A percentile compares a stretch with the other conserved stretches of the same genome.
phyloP scores from a whole-genome alignment of 30 jellyfish, hydroid and myxozoan species.

The Aurelia sp. region DNA sequence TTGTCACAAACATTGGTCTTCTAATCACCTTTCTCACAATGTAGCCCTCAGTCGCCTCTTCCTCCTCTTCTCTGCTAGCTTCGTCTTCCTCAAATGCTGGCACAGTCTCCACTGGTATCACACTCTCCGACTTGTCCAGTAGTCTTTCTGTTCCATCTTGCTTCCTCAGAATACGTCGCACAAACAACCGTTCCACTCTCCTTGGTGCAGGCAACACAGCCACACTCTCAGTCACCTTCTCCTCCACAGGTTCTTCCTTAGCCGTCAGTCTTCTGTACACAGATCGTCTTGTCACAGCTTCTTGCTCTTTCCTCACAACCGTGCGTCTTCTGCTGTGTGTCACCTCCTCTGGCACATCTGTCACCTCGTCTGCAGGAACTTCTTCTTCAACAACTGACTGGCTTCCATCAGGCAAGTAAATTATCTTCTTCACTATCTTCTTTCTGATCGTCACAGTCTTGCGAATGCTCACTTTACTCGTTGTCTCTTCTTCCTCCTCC shows the following conservation, averaged over 20 bases:
- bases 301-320: conserved; percentile 37
- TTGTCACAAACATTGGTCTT: conserved; percentile 77
- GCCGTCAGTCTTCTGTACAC: conserved; percentile 8
- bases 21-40: conserved; percentile 66
- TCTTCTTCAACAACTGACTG: conserved; percentile 37
- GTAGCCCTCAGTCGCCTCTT: conserved; percentile 19
- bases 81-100: conserved; percentile 21
- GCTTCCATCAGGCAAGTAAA: conserved; percentile 33
- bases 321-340: background rate
- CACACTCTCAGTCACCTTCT: conserved; percentile 38
- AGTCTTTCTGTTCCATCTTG: conserved; percentile 32
- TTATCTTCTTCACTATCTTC: conserved; percentile 29
- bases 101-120: conserved; percentile 32
- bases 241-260: conserved; percentile 24
- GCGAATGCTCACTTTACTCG: background rate
- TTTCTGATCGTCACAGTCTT: background rate
- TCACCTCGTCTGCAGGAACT: conserved; percentile 10
- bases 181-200: conserved; percentile 82
- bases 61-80: conserved; percentile 9
- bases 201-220: conserved; percentile 19
- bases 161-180: conserved; percentile 74
- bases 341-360: conserved; percentile 42
- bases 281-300: conserved; percentile 11
- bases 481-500: background rate
- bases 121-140: background rate